Evolutionary conservation across 2,113 vertebrate genomes (phyloP), one percentile per base, ranked within the genome.

Genomic region (Manacus vitellinus): DNA sequence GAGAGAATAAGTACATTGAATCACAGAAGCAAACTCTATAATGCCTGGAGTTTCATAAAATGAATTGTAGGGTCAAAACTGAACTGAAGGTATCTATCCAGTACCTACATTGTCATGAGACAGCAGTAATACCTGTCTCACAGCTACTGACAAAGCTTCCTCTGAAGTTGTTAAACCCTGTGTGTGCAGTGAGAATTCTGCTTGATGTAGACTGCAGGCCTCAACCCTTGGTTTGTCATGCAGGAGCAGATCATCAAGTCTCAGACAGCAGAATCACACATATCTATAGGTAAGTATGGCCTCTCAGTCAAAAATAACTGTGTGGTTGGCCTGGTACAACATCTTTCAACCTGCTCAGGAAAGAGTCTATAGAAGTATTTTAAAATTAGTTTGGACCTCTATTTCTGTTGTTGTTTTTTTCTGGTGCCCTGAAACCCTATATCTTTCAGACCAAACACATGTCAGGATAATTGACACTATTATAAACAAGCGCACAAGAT

Each of bases 201-300:
- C 19, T 75, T 27, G 70, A 47, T 52, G 23, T 5, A 5, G 30
- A 15, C 43, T 59, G 3, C 12, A 43, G 39, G 5, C 19, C 14
- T 59, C 1, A 2, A 8, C 11, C 10, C 4, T 31, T 22, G 1
- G 4, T 52, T 24, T 68, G 15, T 35, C 39, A 22, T 1, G 1
- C 10, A 59, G 2, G 12, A 61, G 0, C 2, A 52, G 27, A 49
- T 4, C 35, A 70, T 18, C 19, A 58, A 39, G 31, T 61, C 28
- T 25, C 0, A 1, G 41, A 5, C 13, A 65, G 22, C 4, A 37
- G 30, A 82, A 39, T 67, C 55, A 12, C 5, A 18, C 23, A 12
- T 23, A 13, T 17, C 30, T 35, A 11, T 24, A 11, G 2, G 23
- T 7, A 21, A 24, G 4, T 18, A 47, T 1, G 0, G 3, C 7